Base-by-base conservation (phyloP, 1,140 invertebrate species). In the Aphelenchoides fujianensis region DNA sequence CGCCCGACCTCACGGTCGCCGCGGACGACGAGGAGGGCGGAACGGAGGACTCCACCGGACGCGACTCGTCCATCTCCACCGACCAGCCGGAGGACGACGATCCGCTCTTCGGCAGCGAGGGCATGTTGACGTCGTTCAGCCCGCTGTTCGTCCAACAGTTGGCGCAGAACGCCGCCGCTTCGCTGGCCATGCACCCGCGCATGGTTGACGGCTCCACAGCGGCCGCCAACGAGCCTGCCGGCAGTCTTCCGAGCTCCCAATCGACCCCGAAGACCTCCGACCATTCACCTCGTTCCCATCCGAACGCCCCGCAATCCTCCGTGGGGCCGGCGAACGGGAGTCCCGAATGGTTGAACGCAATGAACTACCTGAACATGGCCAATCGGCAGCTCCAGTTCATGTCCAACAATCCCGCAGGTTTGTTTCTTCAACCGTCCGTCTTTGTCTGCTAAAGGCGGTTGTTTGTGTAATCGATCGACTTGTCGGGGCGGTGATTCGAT, bases 321-420 rank as follows among this genome's bases (percentile, higher is more conserved):
- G 5, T 7, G 23, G 12, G 28, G 23, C 55, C 55, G 5, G 5
- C 5, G 23, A 5, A 59, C 7, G 5, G 23, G 34, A 59, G 5
- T 7, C 5, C 55, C 5, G 55, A 59, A 5, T 59, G 55, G 55
- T 59, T 30, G 27, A 59, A 59, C 23, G 55, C 55, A 23, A 23
- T 59, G 5, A 59, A 59, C 34, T 59, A 59, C 19, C 19, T 59
- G 55, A 59, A 59, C 55, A 59, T 59, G 5, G 55, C 55, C 5
- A 59, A 5, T 59, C 55, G 55, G 5, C 55, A 59, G 34, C 55
- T 59, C 7, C 55, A 59, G 34, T 59, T 59, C 19, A 59, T 59
- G 55, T 59, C 55, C 19, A 19, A 19, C 55, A 59, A 16, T 5
- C 55, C 55, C 28, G 23, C 7, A 5, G 19, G 55, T 59, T 7